Evolutionary conservation across 2,113 vertebrate genomes (phyloP).

Genomic region (Petrocephalus microphthalmus): DNA sequence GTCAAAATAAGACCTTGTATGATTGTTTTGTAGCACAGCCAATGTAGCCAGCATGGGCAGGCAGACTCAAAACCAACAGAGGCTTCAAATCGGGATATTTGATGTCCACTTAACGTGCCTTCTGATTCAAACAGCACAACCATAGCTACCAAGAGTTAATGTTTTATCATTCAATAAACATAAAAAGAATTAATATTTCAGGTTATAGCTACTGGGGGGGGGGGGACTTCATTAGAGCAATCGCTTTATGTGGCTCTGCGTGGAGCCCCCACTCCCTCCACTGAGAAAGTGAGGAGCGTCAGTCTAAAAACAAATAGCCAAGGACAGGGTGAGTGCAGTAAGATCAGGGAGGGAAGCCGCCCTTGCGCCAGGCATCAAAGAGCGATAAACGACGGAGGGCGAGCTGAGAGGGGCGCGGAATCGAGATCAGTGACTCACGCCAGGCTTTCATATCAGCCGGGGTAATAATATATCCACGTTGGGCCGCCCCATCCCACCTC

Average conservation of each 20-base stretch:
- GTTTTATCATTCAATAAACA: neutral
- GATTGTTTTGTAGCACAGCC: neutral
- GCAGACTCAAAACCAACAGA: neutral
- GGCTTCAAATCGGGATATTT: neutral
- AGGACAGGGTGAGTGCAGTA: neutral
- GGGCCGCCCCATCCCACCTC: neutral
- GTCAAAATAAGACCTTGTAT: neutral
- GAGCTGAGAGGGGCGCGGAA: neutral
- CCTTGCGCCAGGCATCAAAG: neutral
- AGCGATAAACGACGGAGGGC: neutral
- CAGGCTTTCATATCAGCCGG: neutral
- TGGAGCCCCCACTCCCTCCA: neutral
- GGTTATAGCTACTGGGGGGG: neutral
- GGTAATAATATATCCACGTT: neutral
- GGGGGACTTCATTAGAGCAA: conserved; percentile 6
- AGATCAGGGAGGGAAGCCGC: neutral
- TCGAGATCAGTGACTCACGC: neutral
- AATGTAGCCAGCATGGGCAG: neutral
- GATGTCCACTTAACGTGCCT: neutral
- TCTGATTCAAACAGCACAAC: neutral
- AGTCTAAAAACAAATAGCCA: conserved; percentile 11
- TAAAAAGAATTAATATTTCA: neutral
- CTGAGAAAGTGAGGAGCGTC: neutral
- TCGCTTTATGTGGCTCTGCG: neutral
- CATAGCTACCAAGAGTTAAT: conserved; percentile 14